Base-by-base conservation (phyloP, 2,888 invertebrate genomes). In the Platycnemis pennipes region DNA sequence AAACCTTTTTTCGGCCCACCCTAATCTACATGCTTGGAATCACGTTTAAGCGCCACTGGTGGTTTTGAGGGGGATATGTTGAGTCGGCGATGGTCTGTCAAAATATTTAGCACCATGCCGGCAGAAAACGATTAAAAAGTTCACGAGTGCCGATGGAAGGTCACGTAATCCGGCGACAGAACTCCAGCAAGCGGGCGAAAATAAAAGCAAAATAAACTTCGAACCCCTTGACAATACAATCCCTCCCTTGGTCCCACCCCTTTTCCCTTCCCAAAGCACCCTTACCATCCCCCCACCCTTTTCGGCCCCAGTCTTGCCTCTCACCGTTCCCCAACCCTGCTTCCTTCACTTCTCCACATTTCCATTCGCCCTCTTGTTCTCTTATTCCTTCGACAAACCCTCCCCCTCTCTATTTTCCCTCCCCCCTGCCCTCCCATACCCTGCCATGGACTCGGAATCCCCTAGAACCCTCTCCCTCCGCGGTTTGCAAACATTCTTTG, bases 401-500 rank as follows among this genome's bases (percentile, higher is more conserved):
- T 5, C 11, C 0, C 44, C 86, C 42, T 11, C 86, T 2, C 16
- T 22, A 7, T 16, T 22, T 5, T 31, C 77, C 77, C 31, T 46
- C 13, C 45, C 45, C 45, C 87, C n/a, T 22, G 26, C 49, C 49
- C 88, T 49, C 31, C n/a, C n/a, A n/a, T n/a, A 91, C 91, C 45
- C 91, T 45, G 26, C n/a, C n/a, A n/a, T n/a, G n/a, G n/a, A n/a
- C n/a, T n/a, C 44, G 86, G n/a, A 87, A 45, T 46, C 87, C 87
- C 46, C 87, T 45, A 26, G 45, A 44, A 87, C 45, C 44, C 87
- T 63, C 46, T 44, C 44, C 53, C 53, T 26, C 89, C 56, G 37
- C 19, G 56, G 56, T 56, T 91, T 91, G 44, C 91, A 91, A 69
- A 91, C 44, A 69, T 69, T 91, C 91, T 44, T 46, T 46, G 46